Conservation (phyloP, 1,140 invertebrate species). For the Trichogramma pretiosum region DNA sequence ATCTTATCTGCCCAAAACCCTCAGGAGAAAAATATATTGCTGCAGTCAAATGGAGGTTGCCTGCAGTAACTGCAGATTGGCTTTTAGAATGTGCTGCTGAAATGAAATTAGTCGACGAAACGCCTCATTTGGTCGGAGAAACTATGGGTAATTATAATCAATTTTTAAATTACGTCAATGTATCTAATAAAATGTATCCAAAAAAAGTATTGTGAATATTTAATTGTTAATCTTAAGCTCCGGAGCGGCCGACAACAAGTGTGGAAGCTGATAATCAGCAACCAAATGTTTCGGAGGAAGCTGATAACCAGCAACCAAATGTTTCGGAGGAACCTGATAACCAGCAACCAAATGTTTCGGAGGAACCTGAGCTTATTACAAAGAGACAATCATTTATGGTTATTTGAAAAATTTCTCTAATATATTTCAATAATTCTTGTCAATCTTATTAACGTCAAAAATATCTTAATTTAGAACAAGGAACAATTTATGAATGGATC, state of each 20-base stretch:
- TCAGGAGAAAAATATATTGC: constrained; percentile 74
- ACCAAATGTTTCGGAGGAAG: too few relatives aligned
- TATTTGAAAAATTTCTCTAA: background rate
- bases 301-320: constrained; percentile 7
- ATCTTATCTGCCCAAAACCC: constrained; percentile 64
- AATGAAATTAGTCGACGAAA: constrained; percentile 49
- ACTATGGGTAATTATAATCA: constrained; percentile 29
- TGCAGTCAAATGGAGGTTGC: constrained; percentile 75
- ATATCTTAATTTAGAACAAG: constrained; percentile 1
- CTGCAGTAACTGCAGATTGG: constrained; percentile 68
- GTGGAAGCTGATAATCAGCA: too few relatives aligned
- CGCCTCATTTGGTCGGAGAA: constrained; percentile 53
- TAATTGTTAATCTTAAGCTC: constrained; percentile 12
- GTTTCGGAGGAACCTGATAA: too few relatives aligned
- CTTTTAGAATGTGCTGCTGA: constrained; percentile 57
- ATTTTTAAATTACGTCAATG: constrained; percentile 2
- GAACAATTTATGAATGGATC: background rate
- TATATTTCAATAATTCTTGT: background rate
- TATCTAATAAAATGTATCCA: background rate
- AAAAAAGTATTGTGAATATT: constrained; percentile 1
- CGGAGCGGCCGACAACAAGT: too few relatives aligned
- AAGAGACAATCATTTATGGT: background rate
- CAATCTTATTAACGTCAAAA: background rate
- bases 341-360: too few relatives aligned
- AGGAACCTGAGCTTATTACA: background rate